Evolutionary conservation across 2,113 vertebrate genomes (phyloP).

Genomic region (Ia io): DNA sequence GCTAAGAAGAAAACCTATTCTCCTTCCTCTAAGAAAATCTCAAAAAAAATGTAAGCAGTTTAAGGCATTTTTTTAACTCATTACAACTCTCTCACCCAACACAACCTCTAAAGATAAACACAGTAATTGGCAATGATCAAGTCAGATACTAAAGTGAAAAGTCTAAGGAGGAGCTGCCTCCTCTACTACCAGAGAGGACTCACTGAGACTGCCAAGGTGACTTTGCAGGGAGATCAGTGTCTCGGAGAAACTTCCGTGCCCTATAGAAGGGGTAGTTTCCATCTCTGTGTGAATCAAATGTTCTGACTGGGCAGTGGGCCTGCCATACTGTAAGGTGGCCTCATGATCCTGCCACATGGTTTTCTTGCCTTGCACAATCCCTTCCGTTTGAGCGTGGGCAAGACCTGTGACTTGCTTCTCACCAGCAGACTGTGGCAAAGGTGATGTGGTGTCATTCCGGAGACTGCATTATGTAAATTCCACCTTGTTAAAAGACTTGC

Average conservation of each 20-base stretch:
- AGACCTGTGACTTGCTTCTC: neutral
- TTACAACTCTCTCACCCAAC: neutral
- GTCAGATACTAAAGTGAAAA: neutral
- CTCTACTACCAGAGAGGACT: neutral
- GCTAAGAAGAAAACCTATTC: constrained; percentile 2
- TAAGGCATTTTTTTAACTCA: constrained; percentile 39
- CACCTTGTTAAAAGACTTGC: neutral
- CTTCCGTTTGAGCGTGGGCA: neutral
- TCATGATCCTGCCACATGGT: neutral
- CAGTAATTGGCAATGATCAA: neutral
- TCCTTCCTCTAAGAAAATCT: constrained; percentile 8
- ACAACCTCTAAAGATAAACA: constrained; percentile 34
- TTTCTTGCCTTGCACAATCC: neutral
- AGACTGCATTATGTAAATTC: neutral
- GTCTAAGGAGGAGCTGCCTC: neutral
- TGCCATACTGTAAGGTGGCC: neutral
- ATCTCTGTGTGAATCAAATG: neutral
- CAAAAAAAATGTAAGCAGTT: neutral
- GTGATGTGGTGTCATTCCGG: neutral
- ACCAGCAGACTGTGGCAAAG: neutral
- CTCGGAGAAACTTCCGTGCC: neutral
- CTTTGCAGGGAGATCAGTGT: neutral
- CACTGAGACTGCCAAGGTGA: neutral
- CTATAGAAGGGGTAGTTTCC: neutral
- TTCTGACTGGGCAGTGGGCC: neutral